Conservation (phyloP, 2,888 invertebrate species). For the Helicoverpa assulta region DNA sequence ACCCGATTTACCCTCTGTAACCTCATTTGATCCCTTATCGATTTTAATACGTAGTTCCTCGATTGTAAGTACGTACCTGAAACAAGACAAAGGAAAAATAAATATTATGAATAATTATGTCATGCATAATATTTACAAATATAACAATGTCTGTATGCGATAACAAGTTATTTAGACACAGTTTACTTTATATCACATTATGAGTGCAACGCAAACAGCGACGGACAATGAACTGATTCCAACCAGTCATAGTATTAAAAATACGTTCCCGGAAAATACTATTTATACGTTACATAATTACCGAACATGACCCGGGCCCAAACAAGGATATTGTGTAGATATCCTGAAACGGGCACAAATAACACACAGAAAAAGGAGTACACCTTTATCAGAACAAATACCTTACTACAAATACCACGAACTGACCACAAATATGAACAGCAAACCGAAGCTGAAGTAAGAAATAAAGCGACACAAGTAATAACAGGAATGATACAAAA, state of each 20-base stretch:
- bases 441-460: conserved; percentile 25
- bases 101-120: conserved; percentile 7
- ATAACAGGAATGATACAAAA: conserved; percentile 45
- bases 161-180: conserved; percentile 29
- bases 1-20: conserved; percentile 17
- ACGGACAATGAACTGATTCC: conserved; percentile 48
- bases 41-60: neutral
- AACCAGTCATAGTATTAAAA: conserved; percentile 22
- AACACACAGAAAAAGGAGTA: neutral
- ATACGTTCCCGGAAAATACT: conserved; percentile 26
- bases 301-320: neutral
- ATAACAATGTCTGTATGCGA: conserved; percentile 26
- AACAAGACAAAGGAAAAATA: conserved; percentile 62
- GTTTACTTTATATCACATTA: conserved; percentile 38
- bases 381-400: neutral
- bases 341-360: neutral
- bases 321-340: neutral
- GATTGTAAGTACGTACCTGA: conserved; percentile 66
- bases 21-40: conserved; percentile 21
- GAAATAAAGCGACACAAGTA: conserved; percentile 24
- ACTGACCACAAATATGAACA: conserved; percentile 39
- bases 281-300: neutral
- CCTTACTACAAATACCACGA: conserved; percentile 15
- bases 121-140: conserved; percentile 33
- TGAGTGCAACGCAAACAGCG: conserved; percentile 38